Evolutionary conservation across 2,797 vertebrate genomes (phyloP).

Genomic region (Babyrousa celebensis): DNA sequence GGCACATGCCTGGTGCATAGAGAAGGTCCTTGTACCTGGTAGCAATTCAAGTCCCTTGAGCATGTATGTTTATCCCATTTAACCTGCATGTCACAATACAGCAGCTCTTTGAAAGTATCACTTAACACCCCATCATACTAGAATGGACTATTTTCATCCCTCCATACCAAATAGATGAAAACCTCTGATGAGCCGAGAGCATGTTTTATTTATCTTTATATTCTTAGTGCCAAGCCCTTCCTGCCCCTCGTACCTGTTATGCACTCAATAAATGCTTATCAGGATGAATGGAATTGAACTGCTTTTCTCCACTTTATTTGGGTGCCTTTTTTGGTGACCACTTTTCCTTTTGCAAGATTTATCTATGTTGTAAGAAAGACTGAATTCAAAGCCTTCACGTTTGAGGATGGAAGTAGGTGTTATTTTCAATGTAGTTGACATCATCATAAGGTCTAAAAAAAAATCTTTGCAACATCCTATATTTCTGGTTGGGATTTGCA

Average conservation of each 20-base stretch:
- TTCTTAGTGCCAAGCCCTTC: neutral
- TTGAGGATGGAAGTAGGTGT: slow-evolving; percentile 67
- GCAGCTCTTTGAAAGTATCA: slow-evolving; percentile 23
- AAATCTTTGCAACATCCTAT: slow-evolving; percentile 66
- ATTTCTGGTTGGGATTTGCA: slow-evolving; percentile 67
- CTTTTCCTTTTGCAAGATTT: slow-evolving; percentile 62
- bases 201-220: slow-evolving; percentile 60
- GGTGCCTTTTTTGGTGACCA: slow-evolving; percentile 34
- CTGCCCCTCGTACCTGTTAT: neutral
- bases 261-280: slow-evolving; percentile 69
- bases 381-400: slow-evolving; percentile 59
- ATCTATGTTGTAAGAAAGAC: slow-evolving; percentile 69
- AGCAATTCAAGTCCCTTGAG: neutral
- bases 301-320: slow-evolving; percentile 49
- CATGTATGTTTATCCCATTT: slow-evolving; percentile 13
- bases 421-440: slow-evolving; percentile 76
- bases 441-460: slow-evolving; percentile 74
- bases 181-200: neutral
- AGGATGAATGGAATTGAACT: slow-evolving; percentile 29
- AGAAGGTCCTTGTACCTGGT: neutral
- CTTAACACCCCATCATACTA: neutral
- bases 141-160: neutral
- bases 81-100: neutral
- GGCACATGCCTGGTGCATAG: neutral
- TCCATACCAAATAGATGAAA: neutral